phyloP scores from a whole-genome alignment of 2,888 invertebrate species.

The Dryobotodes eremita region DNA sequence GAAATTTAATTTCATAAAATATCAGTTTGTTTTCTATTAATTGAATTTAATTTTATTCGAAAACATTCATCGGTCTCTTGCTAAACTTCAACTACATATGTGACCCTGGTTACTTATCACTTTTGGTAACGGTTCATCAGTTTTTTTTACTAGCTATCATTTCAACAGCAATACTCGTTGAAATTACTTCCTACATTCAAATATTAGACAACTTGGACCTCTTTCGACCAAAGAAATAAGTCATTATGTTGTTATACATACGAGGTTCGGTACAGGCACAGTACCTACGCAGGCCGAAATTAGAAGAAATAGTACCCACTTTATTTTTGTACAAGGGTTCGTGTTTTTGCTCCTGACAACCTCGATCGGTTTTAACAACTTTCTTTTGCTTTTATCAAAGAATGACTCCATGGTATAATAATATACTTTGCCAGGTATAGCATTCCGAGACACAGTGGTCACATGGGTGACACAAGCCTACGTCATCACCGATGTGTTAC shows the following conservation, averaged over 20 bases:
- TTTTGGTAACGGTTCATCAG: too few relatives aligned
- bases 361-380: neutral
- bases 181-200: neutral
- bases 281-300: neutral
- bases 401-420: too few relatives aligned
- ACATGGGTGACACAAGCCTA: too few relatives aligned
- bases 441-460: too few relatives aligned
- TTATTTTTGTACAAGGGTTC: neutral
- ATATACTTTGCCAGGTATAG: too few relatives aligned
- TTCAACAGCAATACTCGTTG: neutral
- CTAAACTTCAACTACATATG: too few relatives aligned
- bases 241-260: neutral
- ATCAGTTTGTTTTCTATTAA: too few relatives aligned
- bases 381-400: slow-evolving; percentile 15
- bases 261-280: neutral
- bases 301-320: neutral
- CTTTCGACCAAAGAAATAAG: neutral
- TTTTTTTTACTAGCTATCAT: neutral
- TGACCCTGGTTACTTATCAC: too few relatives aligned
- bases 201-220: neutral
- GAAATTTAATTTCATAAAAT: too few relatives aligned
- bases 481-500: too few relatives aligned
- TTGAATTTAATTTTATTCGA: too few relatives aligned
- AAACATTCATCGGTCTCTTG: too few relatives aligned
- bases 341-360: neutral